Conservation (phyloP, 2,797 vertebrate genomes). For the Poliocrania exsul region DNA sequence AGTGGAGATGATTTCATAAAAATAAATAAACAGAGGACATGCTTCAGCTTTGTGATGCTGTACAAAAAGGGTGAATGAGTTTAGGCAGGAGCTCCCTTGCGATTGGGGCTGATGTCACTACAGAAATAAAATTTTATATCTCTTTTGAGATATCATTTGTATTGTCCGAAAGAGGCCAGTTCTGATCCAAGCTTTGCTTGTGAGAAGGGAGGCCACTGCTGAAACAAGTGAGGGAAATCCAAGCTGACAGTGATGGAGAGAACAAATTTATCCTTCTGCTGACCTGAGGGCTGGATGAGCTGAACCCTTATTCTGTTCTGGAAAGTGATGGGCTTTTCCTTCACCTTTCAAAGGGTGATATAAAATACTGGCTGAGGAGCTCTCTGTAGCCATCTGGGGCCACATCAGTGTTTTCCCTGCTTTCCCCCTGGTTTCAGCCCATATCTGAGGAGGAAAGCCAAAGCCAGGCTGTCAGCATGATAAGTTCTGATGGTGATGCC, state of each 20-base stretch:
- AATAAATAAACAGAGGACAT: not conserved
- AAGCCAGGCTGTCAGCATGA: not conserved
- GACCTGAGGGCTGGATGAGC: not conserved
- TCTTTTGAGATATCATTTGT: not conserved
- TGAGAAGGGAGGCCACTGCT: not conserved
- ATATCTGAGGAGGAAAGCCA: not conserved
- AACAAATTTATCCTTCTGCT: not conserved
- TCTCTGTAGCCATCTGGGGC: not conserved
- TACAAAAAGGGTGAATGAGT: not conserved
- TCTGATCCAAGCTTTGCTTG: not conserved
- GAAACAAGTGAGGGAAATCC: not conserved
- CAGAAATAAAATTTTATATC: not conserved
- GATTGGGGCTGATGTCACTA: not conserved
- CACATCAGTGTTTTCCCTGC: not conserved
- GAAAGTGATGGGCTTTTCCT: not conserved
- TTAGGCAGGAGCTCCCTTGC: not conserved
- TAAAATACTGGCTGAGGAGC: not conserved
- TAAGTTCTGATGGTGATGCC: not conserved
- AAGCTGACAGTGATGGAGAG: not conserved
- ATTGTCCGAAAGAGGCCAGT: not conserved
- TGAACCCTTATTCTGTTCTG: not conserved
- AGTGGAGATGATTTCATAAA: not conserved
- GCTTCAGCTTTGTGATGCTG: not conserved
- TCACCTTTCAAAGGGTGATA: not conserved
- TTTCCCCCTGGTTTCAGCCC: not conserved